Evolutionary conservation across 2,888 invertebrate genomes (phyloP), one percentile per base, ranked within the genome.

Genomic region (Eubasilissa splendida): DNA sequence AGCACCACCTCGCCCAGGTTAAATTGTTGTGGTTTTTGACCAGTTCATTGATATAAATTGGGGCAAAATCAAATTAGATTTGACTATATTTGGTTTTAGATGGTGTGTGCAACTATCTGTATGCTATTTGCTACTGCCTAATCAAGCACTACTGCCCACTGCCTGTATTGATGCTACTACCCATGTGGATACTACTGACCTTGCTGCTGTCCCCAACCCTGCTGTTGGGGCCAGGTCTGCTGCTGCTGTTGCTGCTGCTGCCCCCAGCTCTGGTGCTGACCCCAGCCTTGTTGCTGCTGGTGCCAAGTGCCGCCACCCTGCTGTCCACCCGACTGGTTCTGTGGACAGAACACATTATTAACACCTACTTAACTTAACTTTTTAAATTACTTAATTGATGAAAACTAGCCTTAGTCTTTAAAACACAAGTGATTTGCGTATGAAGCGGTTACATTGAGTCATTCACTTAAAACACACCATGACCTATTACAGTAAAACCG

Each of bases 181-280:
- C 70, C 42, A 79, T 68, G 53, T 81, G 82, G 68, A 77, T 77
- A 74, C 71, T n/a, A n/a, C 79, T 79, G 78, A 66, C 79, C 42
- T 82, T 54, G 50, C 42, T 73, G 71, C 71, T 73, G 80, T 80
- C 70, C 76, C 80, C 78, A 66, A 81, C 77, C 80, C 75, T 70
- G 70, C 54, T 73, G 54, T 12, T 58, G 58, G n/a, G 11, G 11
- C 71, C 71, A 73, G 58, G 79, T 75, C 78, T 81, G 76, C 22
- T 59, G 63, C 54, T 75, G 80, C 82, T 68, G 68, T 58, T 77
- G 81, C 53, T 80, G 81, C 33, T 65, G 71, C 53, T 56, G 68
- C n/a, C 79, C 88, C 89, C 90, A 89, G 22, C 86, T 85, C 86
- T 88, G 88, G 90, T 90, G 89, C 11, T 80, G 76, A 5, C 87